Evolutionary conservation across 2,888 invertebrate species (phyloP), one percentile per base, ranked within the genome.

Genomic region (Nasonia oneida): DNA sequence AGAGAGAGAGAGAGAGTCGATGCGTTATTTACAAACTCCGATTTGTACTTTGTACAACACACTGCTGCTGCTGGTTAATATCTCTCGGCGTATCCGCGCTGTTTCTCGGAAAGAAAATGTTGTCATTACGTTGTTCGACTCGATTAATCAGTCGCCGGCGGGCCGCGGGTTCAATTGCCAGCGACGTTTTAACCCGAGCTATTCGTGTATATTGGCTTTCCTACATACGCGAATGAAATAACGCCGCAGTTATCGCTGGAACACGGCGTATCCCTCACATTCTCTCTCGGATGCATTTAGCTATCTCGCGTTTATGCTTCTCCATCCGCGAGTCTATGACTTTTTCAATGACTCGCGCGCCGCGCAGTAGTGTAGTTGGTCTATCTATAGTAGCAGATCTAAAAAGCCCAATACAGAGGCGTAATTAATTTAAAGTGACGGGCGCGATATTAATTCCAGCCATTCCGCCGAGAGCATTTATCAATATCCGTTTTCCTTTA

Each of bases 341-440:
- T 47, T 47, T 47, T 47, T 47, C 47, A 47, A 12, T 12, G 12
- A 42, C 42, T 42, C 42, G 42, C 42, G 29, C 29, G 29, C 39
- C 4, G 39, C 6, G 39, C 6, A 39, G 6, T 4, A 39, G 39
- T 39, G 6, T 4, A 4, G 39, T 39, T 39, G 12, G 12, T 12
- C 0, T 29, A 73, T 73, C 73, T 73, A 29, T 29, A n/a, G n/a
- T 12, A 73, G 18, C 57, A 61, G n/a, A 61, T 61, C 57, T 61
- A n/a, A n/a, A 61, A 61, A 61, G 57, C 57, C 57, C 57, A 61
- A 61, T 61, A 29, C 29, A 61, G 57, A 61, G 5, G 57, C 23
- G 23, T 73, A 73, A 39, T 73, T 73, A 73, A 73, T 73, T 73
- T 10, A n/a, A 73, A 42, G 15, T 73, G 73, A 73, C 73, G 15